Evolutionary conservation across 2,888 invertebrate species (phyloP).

Genomic region (Gastracanthus pulcherrimus): DNA sequence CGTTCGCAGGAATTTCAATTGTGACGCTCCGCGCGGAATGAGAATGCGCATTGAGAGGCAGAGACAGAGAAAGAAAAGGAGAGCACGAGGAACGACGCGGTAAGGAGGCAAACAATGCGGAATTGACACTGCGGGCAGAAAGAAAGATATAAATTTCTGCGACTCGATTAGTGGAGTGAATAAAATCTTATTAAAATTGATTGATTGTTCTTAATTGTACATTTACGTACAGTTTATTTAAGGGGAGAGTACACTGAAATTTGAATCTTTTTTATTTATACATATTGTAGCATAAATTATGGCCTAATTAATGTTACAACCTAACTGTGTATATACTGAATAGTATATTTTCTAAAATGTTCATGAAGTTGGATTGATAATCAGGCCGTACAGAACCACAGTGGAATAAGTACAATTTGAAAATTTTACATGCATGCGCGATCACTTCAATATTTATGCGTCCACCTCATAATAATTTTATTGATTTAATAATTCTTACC

Average conservation of each 20-base stretch:
- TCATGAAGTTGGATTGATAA: no score
- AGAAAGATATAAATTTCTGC: not conserved
- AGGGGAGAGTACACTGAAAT: no score
- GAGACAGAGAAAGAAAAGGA: constrained; percentile 6
- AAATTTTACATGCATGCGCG: no score
- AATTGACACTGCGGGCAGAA: constrained; percentile 6
- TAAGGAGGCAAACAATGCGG: not conserved
- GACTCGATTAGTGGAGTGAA: not conserved
- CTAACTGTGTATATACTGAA: no score
- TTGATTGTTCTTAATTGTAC: not conserved
- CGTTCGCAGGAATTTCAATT: constrained; percentile 51
- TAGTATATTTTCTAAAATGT: no score
- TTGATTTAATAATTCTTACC: no score
- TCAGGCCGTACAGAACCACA: no score
- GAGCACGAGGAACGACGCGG: not conserved
- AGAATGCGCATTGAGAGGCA: constrained; percentile 38
- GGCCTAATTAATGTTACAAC: no score
- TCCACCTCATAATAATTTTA: no score
- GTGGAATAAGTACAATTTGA: no score
- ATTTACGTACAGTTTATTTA: no score
- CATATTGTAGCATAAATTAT: not conserved
- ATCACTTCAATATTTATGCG: no score
- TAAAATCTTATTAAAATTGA: constrained; percentile 2
- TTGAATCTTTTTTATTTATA: not conserved
- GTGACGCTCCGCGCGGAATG: constrained; percentile 34